Evolutionary conservation across 2,797 vertebrate species (phyloP), one percentile per base, ranked within the genome.

Genomic region (Sphaeramia orbicularis): DNA sequence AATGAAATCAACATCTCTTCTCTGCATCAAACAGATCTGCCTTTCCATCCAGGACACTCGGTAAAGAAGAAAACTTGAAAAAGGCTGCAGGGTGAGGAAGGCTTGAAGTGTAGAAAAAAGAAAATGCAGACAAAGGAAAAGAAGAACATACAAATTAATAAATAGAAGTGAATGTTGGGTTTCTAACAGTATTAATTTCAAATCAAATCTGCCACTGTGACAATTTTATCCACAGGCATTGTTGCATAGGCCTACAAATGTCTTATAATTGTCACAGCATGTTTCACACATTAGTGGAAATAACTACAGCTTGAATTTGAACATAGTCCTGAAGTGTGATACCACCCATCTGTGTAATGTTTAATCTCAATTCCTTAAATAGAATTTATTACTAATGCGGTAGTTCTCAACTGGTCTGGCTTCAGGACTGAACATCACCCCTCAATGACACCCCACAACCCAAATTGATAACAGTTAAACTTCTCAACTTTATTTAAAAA

Each of bases 41-140:
- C 74, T 88, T 71, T 81, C 78, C 80, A 75, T 74, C 77, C 77
- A 81, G 76, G 85, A 80, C 69, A 18, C 41, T 64, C 74, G 50
- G 13, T 36, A 71, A 66, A 60, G 77, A 64, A 74, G 70, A 67
- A 66, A 74, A 71, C 24, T 14, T 70, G 57, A 70, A 55, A 83
- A 62, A 42, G 49, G 16, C 75, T 56, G 77, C 44, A n/a, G 51
- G 54, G 8, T 0, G 65, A n/a, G 40, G 47, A 11, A 14, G 38
- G 74, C 49, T 55, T 44, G 11, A 55, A n/a, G 8, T 10, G 6
- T 2, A n/a, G 24, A 52, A 51, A 7, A 44, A 55, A 59, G 35
- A 32, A 30, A 38, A 4, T n/a, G 32, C 9, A 30, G 14, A 19
- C 0, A 0, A 11, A 37, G 8, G 14, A 2, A 36, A 71, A 54